Conservation (phyloP, 1,140 invertebrate species). For the Zophobas atratus region DNA sequence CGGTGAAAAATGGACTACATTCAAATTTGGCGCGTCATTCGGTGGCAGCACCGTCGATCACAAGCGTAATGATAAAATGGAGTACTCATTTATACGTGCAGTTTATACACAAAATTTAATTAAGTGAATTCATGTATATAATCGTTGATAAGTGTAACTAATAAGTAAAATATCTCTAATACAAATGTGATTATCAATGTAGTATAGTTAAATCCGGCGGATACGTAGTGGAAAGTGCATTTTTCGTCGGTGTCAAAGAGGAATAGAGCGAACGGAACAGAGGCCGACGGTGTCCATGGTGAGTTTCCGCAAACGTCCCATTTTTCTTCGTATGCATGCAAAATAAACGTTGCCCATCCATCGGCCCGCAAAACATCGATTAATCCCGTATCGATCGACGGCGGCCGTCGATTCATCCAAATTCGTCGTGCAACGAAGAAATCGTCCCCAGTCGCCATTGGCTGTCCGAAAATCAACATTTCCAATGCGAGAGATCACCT, state of each 20-base stretch:
- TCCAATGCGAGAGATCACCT: constrained; percentile 75
- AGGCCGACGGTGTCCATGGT: constrained; percentile 65
- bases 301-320: constrained; percentile 56
- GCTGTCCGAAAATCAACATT: constrained; percentile 73
- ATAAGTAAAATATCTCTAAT: constrained; percentile 60
- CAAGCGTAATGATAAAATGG: constrained; percentile 68
- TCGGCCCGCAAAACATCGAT: constrained; percentile 22
- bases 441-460: constrained; percentile 70
- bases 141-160: constrained; percentile 55
- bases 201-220: constrained; percentile 54
- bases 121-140: constrained; percentile 61
- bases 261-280: constrained; percentile 53
- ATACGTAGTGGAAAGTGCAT: constrained; percentile 55
- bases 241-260: constrained; percentile 50
- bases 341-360: neutral
- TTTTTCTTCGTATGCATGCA: neutral
- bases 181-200: constrained; percentile 55
- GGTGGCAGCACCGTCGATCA: constrained; percentile 62
- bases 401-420: constrained; percentile 10
- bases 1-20: neutral
- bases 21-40: constrained; percentile 43
- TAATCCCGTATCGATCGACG: constrained; percentile 22
- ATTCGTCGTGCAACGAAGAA: constrained; percentile 21
- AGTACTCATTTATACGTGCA: constrained; percentile 66
- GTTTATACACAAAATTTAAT: constrained; percentile 65